These are phyloP conservation scores for Rhabdomys pumilio DNA, from an alignment of 2,797 vertebrate genomes.

Conservation along the genomic window DNA sequence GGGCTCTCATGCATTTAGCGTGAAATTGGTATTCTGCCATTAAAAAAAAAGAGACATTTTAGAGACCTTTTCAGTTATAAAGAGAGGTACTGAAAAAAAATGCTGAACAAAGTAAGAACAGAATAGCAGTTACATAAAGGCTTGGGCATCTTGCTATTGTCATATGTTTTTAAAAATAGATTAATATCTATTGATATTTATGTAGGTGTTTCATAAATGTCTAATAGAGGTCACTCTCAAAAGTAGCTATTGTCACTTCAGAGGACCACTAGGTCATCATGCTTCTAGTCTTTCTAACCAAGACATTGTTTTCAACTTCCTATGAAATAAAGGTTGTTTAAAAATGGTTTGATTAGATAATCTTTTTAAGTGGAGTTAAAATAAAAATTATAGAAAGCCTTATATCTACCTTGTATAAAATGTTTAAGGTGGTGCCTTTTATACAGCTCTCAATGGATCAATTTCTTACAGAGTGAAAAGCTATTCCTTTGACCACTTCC, in stretches of 20 bases:
- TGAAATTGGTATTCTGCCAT: conserved; percentile 81
- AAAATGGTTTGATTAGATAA: neutral
- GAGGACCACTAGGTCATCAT: neutral
- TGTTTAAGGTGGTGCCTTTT: neutral
- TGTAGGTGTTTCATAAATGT: conserved; percentile 22
- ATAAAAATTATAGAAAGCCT: neutral
- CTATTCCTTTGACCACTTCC: neutral
- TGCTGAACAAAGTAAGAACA: conserved; percentile 53
- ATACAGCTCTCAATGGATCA: neutral
- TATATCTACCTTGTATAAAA: neutral
- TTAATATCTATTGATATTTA: conserved; percentile 32
- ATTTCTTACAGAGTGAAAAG: neutral
- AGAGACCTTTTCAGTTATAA: conserved; percentile 78
- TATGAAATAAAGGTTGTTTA: neutral
- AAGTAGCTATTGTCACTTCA: neutral
- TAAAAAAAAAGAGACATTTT: conserved; percentile 79
- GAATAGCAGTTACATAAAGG: conserved; percentile 63
- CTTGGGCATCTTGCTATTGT: conserved; percentile 56
- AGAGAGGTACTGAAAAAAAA: conserved; percentile 37
- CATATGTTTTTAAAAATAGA: conserved; percentile 59
- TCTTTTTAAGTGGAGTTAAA: neutral
- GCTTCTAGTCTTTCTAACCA: neutral
- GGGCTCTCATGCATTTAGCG: conserved; percentile 77
- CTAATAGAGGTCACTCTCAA: conserved; percentile 12
- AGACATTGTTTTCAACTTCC: neutral